Evolutionary conservation across 2,113 vertebrate genomes (phyloP).

Genomic region (Petromus typicus): DNA sequence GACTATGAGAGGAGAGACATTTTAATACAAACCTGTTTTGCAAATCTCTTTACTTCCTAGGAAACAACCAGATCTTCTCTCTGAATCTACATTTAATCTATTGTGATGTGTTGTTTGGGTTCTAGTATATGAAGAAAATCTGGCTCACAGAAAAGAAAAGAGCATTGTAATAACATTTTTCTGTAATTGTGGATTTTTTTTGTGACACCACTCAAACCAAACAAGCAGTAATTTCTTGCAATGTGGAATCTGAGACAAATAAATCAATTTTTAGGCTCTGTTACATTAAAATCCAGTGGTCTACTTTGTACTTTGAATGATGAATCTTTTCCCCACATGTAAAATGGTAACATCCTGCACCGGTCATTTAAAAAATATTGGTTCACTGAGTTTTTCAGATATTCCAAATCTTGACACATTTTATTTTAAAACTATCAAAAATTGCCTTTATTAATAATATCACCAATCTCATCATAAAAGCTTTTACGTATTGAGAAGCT

Average conservation of each 20-base stretch:
- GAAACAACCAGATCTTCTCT: not conserved
- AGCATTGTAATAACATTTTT: not conserved
- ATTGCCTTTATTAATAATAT: conserved; percentile 61
- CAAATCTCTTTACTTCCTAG: not conserved
- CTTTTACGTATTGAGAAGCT: conserved; percentile 59
- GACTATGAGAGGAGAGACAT: not conserved
- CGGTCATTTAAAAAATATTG: conserved; percentile 46
- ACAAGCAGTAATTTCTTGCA: not conserved
- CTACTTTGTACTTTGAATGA: not conserved
- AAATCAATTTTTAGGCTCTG: not conserved
- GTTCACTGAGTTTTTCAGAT: conserved; percentile 46
- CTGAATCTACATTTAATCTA: not conserved
- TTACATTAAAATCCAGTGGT: not conserved
- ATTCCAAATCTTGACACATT: conserved; percentile 61
- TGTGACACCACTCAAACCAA: not conserved
- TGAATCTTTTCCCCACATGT: not conserved
- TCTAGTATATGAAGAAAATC: not conserved
- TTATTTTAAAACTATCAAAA: conserved; percentile 68
- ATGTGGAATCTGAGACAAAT: not conserved
- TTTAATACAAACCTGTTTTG: not conserved
- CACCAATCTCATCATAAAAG: conserved; percentile 49
- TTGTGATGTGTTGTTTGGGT: not conserved
- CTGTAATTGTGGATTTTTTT: not conserved
- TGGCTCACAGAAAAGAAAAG: not conserved
- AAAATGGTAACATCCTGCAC: not conserved